Base-by-base conservation (phyloP, 2,888 invertebrate species). In the Zygaena filipendulae region DNA sequence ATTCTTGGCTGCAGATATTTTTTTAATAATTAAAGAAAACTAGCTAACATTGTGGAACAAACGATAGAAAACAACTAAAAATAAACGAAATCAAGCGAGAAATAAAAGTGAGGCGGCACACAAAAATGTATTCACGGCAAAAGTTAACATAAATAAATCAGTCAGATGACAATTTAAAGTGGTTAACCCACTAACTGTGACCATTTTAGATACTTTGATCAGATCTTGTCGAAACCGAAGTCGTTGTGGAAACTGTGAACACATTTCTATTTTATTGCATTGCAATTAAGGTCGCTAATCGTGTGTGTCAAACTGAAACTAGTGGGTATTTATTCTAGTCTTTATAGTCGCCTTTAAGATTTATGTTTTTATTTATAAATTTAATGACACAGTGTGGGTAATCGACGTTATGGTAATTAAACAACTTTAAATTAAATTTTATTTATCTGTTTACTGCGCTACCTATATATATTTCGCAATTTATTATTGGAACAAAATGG, bases 171-270 rank as follows among this genome's bases (percentile, higher is more conserved):
- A 81, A 80, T 81, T 81, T 80, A 72, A 81, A 81, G 79, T 81
- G 81, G 81, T 75, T 75, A 77, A 77, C 80, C 81, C 75, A 81
- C 72, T 79, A 77, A 71, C 79, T 77, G 80, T 77, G 75, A 79
- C 81, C 80, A 80, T 80, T 81, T 80, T 80, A 80, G 79, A 79
- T 75, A 67, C 71, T 71, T 71, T 74, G 77, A 79, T 79, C 74
- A 69, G 60, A 79, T 77, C 70, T 77, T 68, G 69, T 70, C 63
- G 72, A 71, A 69, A 60, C 59, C 53, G 52, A 67, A 60, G 59
- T 58, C 59, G 50, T 47, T 33, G 30, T 38, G 40, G 40, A 47
- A 34, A 30, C 34, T 33, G 38, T 36, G 40, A 34, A 32, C 40
- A 30, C 42, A 42, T 47, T 42, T 49, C 44, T 57, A 59, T 43